Base-by-base conservation (phyloP, 2,888 invertebrate genomes). In the Coleophora flavipennella region DNA sequence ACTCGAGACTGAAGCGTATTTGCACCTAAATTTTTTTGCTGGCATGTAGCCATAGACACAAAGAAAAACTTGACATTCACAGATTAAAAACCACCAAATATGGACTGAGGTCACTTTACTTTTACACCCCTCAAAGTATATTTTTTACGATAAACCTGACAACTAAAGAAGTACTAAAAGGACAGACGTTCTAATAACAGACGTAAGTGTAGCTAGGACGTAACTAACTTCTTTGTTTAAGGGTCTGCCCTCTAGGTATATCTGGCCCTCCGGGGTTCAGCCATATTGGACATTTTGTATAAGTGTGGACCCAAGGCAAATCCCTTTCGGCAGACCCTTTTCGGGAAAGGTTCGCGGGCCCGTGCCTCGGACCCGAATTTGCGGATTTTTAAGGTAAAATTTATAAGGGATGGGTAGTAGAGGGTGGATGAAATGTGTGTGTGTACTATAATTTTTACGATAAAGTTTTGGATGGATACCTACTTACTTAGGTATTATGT, bases 311-410 rank as follows among this genome's bases (percentile, higher is more conserved):
- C 80, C 80, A 71, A 72, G 70, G 74, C 77, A 83, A 84, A 83
- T 81, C 83, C 83, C 79, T 81, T 81, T 81, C 69, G 76, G 71
- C 59, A 53, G 72, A 76, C 81, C 83, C 80, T 81, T 77, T 76
- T 73, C 57, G 69, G 67, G 69, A 72, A 76, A 75, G 77, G 75
- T 75, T 69, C 65, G 47, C 58, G 60, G 70, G 69, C n/a, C 77
- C 80, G 81, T 80, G 75, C 79, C 76, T 52, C 61, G 61, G 67
- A 59, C 67, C 77, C 77, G 78, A 79, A 81, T 83, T 84, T 81
- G 81, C 77, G 83, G 83, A 84, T 84, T 84, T 84, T 84, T 84
- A 81, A 84, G 81, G 81, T 79, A 74, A 76, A 83, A 83, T 83
- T 81, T 83, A 83, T 83, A 78, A 71, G 76, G 72, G 69, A 67